phyloP scores from a whole-genome alignment of 1,140 invertebrate species.

The Mactra quadrangularis region DNA sequence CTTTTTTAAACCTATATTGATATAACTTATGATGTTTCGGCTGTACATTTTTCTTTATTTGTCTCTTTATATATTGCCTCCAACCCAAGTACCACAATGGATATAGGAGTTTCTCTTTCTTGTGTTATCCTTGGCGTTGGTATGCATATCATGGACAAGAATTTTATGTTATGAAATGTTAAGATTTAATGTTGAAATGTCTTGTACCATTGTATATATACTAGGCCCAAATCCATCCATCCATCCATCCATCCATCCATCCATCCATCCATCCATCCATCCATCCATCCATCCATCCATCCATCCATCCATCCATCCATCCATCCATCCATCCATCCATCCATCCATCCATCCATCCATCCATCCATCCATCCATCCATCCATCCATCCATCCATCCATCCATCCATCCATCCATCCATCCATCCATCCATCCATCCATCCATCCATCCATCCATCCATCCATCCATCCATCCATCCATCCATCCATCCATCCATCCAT shows the following conservation, averaged over 20 bases:
- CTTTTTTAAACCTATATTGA: too few relatives aligned
- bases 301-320: conserved; percentile 20
- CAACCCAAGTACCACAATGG: too few relatives aligned
- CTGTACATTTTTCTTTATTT: too few relatives aligned
- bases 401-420: conserved; percentile 21
- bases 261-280: conserved; percentile 21
- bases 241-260: conserved; percentile 21
- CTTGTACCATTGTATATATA: too few relatives aligned
- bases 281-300: conserved; percentile 20
- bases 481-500: conserved; percentile 21
- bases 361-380: conserved; percentile 21
- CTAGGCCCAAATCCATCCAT: conserved; percentile 6
- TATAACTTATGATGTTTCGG: too few relatives aligned
- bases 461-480: conserved; percentile 17
- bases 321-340: conserved; percentile 20
- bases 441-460: conserved; percentile 21
- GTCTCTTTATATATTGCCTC: too few relatives aligned
- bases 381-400: conserved; percentile 21
- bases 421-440: conserved; percentile 21
- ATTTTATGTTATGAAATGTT: too few relatives aligned
- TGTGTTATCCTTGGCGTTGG: too few relatives aligned
- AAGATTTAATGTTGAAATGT: too few relatives aligned
- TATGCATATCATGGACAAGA: too few relatives aligned
- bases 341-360: conserved; percentile 21
- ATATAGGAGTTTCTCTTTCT: too few relatives aligned